Evolutionary conservation across 23 tunicate genomes (phyloP).

Genomic region (Halocynthia aurantium): DNA sequence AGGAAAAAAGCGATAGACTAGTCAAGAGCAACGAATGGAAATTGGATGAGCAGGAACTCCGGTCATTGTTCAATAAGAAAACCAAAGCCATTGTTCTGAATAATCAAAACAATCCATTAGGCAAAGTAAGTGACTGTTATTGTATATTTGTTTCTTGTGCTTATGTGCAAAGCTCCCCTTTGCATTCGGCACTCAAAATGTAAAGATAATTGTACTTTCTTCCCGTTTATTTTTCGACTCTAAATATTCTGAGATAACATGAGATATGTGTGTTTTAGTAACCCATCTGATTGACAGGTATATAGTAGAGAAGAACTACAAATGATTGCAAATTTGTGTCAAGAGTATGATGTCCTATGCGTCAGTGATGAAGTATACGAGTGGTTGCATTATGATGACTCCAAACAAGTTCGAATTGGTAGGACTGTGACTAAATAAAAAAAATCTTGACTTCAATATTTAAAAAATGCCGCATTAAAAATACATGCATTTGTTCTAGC

Average conservation of each 20-base stretch:
- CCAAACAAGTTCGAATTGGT: constrained; percentile 77
- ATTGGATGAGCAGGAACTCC: constrained; percentile 61
- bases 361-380: constrained; percentile 98
- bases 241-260: neutral
- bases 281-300: constrained; percentile 1
- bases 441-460: neutral
- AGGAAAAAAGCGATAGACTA: neutral
- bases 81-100: constrained; percentile 91
- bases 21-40: constrained; percentile 54
- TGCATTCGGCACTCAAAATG: too few relatives aligned
- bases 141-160: neutral
- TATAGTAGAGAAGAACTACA: constrained; percentile 59
- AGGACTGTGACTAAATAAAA: neutral
- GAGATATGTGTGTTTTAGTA: neutral
- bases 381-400: constrained; percentile 62
- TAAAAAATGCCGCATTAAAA: neutral
- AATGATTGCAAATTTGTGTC: constrained; percentile 69
- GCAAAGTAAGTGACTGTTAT: constrained; percentile 37
- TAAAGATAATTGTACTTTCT: neutral
- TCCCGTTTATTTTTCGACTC: neutral
- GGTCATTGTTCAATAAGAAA: constrained; percentile 58
- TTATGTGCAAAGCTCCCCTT: too few relatives aligned
- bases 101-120: constrained; percentile 96
- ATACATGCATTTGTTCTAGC: constrained; percentile 16
- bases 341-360: constrained; percentile 69